Evolutionary conservation across 2,113 vertebrate species (phyloP).

Genomic region (Xiphorhynchus elegans): DNA sequence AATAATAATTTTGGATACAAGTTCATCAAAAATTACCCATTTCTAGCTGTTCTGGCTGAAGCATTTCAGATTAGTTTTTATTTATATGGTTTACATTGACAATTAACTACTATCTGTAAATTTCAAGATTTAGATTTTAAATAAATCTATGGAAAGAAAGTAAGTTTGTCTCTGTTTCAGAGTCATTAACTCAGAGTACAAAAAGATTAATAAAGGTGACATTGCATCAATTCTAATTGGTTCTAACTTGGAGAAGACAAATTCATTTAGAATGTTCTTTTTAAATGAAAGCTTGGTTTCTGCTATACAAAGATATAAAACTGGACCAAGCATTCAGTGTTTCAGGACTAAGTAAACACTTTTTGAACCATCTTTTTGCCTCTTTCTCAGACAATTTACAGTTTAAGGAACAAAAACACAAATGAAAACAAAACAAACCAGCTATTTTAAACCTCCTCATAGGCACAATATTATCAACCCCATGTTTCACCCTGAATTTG

Average conservation of each 20-base stretch:
- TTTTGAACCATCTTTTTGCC: neutral
- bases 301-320: fast-evolving
- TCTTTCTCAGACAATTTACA: neutral
- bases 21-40: neutral
- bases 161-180: neutral
- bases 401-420: neutral
- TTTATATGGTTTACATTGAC: neutral
- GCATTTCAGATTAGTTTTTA: neutral
- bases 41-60: neutral
- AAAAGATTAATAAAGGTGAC: neutral
- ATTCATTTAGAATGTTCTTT: neutral
- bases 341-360: neutral
- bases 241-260: neutral
- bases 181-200: neutral
- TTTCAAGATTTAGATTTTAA: neutral
- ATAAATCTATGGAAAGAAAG: neutral
- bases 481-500: neutral
- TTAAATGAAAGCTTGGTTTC: neutral
- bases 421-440: neutral
- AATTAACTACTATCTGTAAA: neutral
- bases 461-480: neutral
- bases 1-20: neutral
- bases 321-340: fast-evolving
- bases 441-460: neutral
- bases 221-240: neutral